Evolutionary conservation across 2,888 invertebrate species (phyloP).

Genomic region (Troides oblongomaculatus): DNA sequence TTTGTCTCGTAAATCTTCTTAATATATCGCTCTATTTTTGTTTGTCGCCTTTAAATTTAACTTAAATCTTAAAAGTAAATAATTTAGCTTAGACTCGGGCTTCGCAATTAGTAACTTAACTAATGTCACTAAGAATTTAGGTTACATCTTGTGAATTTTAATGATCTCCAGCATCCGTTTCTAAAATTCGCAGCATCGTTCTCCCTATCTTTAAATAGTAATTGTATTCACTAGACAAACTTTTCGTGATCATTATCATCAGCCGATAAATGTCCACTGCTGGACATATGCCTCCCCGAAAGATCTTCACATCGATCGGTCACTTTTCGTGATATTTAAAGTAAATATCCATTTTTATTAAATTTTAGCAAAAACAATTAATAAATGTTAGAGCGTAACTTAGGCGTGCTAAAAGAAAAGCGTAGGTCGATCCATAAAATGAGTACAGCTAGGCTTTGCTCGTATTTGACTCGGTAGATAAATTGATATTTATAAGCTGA

Average conservation of each 20-base stretch:
- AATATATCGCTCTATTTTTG: constrained; percentile 80
- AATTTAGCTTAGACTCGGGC: constrained; percentile 71
- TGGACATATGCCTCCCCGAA: too few species aligned
- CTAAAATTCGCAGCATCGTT: not conserved
- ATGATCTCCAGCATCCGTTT: not conserved
- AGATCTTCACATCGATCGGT: too few species aligned
- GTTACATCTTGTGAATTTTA: constrained; percentile 33
- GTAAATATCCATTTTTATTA: too few species aligned
- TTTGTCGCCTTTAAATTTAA: constrained; percentile 69
- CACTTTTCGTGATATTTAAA: too few species aligned
- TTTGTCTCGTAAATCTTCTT: constrained; percentile 79
- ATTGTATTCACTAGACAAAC: not conserved
- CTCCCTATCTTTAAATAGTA: not conserved
- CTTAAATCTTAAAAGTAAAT: constrained; percentile 66
- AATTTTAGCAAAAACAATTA: too few species aligned
- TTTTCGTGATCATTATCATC: too few species aligned
- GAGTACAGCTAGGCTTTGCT: constrained; percentile 68
- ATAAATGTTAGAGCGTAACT: not conserved
- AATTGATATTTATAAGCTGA: constrained; percentile 79
- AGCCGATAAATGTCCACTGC: too few species aligned
- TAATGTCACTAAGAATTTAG: constrained; percentile 54
- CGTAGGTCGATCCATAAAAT: constrained; percentile 61
- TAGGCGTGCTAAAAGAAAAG: not conserved
- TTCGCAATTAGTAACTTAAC: constrained; percentile 63
- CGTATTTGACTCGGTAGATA: constrained; percentile 75